Conservation (phyloP, 2,888 invertebrate genomes). For the Meghimatium bilineatum region DNA sequence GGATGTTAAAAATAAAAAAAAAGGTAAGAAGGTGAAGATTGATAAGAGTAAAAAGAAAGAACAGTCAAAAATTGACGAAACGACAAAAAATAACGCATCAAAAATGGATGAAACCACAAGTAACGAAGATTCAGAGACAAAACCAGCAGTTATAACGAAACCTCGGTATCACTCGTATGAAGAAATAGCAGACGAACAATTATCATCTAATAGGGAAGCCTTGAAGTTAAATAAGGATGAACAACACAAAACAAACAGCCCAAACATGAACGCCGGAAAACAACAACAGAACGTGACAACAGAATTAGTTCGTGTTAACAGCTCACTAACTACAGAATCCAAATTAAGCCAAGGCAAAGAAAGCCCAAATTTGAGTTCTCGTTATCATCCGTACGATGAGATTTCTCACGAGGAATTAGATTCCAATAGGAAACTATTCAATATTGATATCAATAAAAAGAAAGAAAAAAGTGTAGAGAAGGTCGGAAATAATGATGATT, state of each 20-base stretch:
- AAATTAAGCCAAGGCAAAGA: neutral
- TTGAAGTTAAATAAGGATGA: neutral
- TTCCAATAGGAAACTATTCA: neutral
- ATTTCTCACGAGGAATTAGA: conserved; percentile 3
- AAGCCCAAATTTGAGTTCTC: neutral
- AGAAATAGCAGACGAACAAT: neutral
- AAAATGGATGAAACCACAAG: neutral
- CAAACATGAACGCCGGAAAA: neutral
- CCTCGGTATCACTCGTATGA: neutral
- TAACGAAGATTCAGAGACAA: neutral
- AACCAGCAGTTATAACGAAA: too few species aligned
- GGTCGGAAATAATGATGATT: neutral
- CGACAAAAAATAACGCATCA: too few species aligned
- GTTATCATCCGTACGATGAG: conserved; percentile 3
- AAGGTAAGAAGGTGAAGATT: too few species aligned
- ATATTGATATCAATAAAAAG: neutral
- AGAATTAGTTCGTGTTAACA: neutral
- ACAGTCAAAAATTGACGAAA: too few species aligned
- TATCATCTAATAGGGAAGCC: neutral
- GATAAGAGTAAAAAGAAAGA: too few species aligned
- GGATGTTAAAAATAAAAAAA: too few species aligned
- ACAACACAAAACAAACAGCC: neutral
- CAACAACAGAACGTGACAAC: neutral
- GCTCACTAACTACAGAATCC: too few species aligned
- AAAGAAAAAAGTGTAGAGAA: neutral